These are phyloP conservation scores for Eubucco bourcierii DNA, from an alignment of 2,113 vertebrate species.

Conservation along the genomic window DNA sequence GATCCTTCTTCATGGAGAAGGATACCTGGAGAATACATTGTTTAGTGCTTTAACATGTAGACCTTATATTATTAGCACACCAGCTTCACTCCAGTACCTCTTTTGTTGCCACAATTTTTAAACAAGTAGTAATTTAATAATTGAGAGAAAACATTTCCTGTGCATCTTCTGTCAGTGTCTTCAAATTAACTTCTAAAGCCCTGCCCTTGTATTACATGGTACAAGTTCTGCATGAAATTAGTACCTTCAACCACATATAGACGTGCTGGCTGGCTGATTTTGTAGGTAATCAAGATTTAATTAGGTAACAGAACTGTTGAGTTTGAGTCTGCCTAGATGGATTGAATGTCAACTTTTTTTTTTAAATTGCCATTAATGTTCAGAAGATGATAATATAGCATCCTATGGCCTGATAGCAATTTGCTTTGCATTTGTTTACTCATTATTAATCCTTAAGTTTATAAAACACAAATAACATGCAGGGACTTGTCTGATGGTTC, in stretches of 20 bases:
- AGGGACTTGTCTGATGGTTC: not conserved
- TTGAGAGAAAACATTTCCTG: not conserved
- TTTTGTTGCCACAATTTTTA: not conserved
- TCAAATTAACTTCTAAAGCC: not conserved
- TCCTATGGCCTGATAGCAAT: conserved; percentile 29
- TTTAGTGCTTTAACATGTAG: not conserved
- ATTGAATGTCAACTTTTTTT: not conserved
- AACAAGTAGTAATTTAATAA: not conserved
- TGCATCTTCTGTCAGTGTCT: not conserved
- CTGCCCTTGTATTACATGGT: not conserved
- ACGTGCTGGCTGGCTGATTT: not conserved
- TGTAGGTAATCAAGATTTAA: not conserved
- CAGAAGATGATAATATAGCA: not conserved
- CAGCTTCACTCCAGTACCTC: not conserved
- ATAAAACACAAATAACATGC: not conserved
- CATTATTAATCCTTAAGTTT: conserved; percentile 11
- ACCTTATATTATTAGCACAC: not conserved
- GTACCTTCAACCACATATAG: not conserved
- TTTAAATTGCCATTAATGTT: not conserved
- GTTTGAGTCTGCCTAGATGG: not conserved
- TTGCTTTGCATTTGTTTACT: not conserved
- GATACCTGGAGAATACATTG: not conserved
- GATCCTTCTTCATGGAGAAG: no score
- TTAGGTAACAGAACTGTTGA: not conserved
- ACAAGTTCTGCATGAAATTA: not conserved